These are phyloP conservation scores for Falco columbarius DNA, from an alignment of 2,797 vertebrate genomes.

Conservation along the genomic window DNA sequence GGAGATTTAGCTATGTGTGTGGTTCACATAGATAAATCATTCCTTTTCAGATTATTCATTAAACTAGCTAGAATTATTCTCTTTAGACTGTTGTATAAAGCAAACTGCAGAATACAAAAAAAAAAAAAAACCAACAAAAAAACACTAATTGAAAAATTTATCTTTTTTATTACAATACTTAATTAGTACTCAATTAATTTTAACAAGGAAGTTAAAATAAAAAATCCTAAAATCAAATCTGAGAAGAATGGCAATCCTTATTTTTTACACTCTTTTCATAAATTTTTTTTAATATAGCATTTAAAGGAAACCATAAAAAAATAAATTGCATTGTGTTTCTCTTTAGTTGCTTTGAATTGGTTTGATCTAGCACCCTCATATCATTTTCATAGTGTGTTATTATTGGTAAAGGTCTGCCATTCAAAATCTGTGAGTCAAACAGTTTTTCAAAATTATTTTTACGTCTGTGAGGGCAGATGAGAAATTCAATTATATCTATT, in stretches of 20 bases:
- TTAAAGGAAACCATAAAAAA: not conserved
- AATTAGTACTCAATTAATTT: conserved; percentile 34
- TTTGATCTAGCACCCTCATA: not conserved
- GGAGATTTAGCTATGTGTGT: conserved; percentile 55
- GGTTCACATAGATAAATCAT: conserved; percentile 60
- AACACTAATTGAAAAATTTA: not conserved
- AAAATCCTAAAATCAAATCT: conserved; percentile 30
- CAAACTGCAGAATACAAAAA: conserved; percentile 12
- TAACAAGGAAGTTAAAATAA: not conserved
- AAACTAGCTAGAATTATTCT: conserved; percentile 51
- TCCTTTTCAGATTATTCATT: conserved; percentile 64
- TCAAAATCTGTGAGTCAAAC: not conserved
- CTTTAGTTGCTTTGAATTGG: not conserved
- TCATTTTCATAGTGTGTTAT: not conserved
- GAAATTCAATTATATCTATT: not conserved
- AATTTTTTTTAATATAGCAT: not conserved
- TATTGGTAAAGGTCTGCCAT: not conserved
- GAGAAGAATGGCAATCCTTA: not conserved
- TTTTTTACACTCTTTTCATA: not conserved
- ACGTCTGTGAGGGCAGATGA: not conserved
- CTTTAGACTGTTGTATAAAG: conserved; percentile 7
- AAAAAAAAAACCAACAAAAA: not conserved
- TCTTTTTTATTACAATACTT: not conserved
- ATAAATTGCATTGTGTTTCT: not conserved
- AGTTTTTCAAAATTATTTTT: not conserved